Evolutionary conservation across 2,888 invertebrate species (phyloP), one percentile per base, ranked within the genome.

Genomic region (Tetropium fuscum): DNA sequence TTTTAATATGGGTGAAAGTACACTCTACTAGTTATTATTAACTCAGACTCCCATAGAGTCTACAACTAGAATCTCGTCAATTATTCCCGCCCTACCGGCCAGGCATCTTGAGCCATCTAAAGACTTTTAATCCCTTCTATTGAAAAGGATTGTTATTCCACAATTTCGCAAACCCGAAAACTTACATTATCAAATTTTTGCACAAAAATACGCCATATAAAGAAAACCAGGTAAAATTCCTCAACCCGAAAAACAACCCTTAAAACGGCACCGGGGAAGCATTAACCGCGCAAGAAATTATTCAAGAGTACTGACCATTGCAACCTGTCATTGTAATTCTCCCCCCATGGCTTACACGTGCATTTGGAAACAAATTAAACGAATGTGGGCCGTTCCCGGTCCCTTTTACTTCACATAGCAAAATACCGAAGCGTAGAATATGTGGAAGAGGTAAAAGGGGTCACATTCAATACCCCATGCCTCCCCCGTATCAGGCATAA

Each of bases 381-480:
- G 48, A 60, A 54, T 49, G 32, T 32, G 51, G 56, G 54, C 58
- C 60, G 57, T 63, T 45, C 53, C 41, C 16, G 18, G 27, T 49
- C 45, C 53, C 57, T 49, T 58, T 58, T 48, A 18, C 27, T 45
- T 58, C 54, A 60, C 63, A 58, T 59, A 62, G 53, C 60, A 66
- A 64, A 56, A 56, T 53, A 48, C 53, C 56, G 34, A 40, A 51
- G 15, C 25, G 25, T 20, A 18, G 49, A 53, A 60, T 58, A 53
- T 48, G 41, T 38, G 56, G 57, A 67, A 61, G 58, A 66, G 54
- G 64, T 60, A 63, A 69, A 70, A 71, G 68, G 71, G 69, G 68
- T 67, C 66, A 58, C 45, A 58, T 59, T 60, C 54, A 54, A 58
- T 60, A 53, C 63, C 8, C 32, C 32, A 61, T 61, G 48, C 66